These are phyloP conservation scores for Tineola bisselliella DNA, from an alignment of 2,888 invertebrate species.

Conservation along the genomic window DNA sequence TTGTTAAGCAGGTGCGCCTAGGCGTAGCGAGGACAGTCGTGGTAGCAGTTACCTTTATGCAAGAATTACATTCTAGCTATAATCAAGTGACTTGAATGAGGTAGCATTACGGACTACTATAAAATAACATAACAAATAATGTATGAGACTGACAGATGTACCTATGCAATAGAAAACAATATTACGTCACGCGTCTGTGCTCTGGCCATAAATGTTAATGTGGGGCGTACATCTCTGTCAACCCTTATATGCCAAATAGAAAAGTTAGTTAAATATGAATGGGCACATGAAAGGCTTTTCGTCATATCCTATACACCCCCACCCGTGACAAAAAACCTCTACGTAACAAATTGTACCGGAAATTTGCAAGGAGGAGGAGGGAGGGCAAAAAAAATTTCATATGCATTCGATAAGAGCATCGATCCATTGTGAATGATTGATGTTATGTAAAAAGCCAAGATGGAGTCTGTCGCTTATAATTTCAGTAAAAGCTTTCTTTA, in stretches of 20 bases:
- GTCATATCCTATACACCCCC: background rate
- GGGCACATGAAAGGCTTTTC: constrained; percentile 7
- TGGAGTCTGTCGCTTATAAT: constrained; percentile 12
- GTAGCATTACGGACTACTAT: too few species aligned
- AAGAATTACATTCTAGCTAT: too few species aligned
- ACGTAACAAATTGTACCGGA: constrained; percentile 11
- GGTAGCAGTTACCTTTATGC: too few species aligned
- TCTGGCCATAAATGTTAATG: background rate
- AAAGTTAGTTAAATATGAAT: constrained; percentile 11
- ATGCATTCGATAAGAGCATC: constrained; percentile 10
- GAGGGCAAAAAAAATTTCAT: constrained; percentile 10
- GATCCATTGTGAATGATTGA: constrained; percentile 11
- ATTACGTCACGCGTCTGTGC: too few species aligned
- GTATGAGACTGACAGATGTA: too few species aligned
- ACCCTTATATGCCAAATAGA: background rate
- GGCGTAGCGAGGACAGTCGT: too few species aligned
- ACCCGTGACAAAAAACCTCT: constrained; percentile 3
- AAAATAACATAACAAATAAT: too few species aligned
- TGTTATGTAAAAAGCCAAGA: constrained; percentile 11
- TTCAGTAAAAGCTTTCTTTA: constrained; percentile 10
- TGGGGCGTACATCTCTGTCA: background rate
- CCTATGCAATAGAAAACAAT: too few species aligned
- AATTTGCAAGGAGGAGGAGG: constrained; percentile 11
- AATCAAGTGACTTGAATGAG: too few species aligned
- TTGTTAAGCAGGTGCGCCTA: too few species aligned